phyloP scores from a whole-genome alignment of 2,888 invertebrate species.

The Chymomyza amoena region DNA sequence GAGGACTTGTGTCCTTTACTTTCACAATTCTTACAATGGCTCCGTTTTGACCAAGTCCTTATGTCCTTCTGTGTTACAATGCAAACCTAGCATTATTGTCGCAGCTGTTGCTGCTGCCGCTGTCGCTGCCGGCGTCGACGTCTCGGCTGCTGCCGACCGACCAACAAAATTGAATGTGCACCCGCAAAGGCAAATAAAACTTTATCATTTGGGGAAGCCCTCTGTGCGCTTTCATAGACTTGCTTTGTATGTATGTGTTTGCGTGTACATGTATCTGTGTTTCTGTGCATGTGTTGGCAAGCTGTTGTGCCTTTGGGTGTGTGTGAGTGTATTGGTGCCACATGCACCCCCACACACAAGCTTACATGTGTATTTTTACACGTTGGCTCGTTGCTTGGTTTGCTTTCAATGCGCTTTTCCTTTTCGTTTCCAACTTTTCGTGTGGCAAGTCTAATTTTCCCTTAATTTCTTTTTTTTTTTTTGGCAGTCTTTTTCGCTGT shows the following conservation, averaged over 20 bases:
- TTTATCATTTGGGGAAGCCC: constrained; percentile 74
- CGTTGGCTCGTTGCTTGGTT: constrained; percentile 31
- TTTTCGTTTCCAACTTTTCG: constrained; percentile 40
- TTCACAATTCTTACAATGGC: too few species aligned
- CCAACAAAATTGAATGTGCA: constrained; percentile 48
- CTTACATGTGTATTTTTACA: constrained; percentile 30
- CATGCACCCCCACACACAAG: constrained; percentile 1
- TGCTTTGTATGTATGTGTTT: constrained; percentile 15
- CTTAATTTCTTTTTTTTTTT: constrained; percentile 45
- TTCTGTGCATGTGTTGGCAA: constrained; percentile 21
- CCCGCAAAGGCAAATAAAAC: constrained; percentile 68
- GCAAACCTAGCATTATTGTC: background rate
- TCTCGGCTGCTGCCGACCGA: constrained; percentile 33
- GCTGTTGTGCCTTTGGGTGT: constrained; percentile 3
- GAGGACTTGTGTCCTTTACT: too few species aligned
- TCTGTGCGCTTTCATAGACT: constrained; percentile 63
- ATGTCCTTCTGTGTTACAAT: too few species aligned
- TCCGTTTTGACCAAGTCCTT: too few species aligned
- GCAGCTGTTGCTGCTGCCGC: constrained; percentile 32
- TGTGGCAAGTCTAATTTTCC: constrained; percentile 19
- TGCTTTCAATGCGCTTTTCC: constrained; percentile 27
- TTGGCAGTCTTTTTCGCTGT: constrained; percentile 2
- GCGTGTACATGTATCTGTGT: constrained; percentile 14
- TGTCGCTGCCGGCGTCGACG: constrained; percentile 5
- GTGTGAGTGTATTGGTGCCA: background rate